Evolutionary conservation across 1,140 invertebrate genomes (phyloP).

Genomic region (Lordiphosa clarofinis): DNA sequence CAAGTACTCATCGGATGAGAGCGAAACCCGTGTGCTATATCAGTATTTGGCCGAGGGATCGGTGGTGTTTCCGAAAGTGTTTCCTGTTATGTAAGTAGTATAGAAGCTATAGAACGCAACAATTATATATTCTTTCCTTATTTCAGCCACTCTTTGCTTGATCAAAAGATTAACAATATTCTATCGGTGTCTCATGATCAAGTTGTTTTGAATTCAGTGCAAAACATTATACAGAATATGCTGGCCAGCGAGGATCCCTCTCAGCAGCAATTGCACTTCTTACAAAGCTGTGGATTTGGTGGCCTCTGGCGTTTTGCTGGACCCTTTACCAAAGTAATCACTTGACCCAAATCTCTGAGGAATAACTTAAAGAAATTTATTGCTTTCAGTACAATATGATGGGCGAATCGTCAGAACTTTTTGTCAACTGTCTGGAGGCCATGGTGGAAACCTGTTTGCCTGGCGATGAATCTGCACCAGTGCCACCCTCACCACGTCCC

Average conservation of each 20-base stretch:
- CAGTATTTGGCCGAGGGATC: conserved; percentile 98
- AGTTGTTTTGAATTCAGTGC: conserved; percentile 94
- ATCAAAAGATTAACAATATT: conserved; percentile 97
- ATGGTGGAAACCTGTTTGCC: conserved; percentile 98
- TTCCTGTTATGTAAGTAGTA: conserved; percentile 95
- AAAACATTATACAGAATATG: conserved; percentile 97
- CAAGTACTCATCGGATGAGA: conserved; percentile 98
- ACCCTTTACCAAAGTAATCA: conserved; percentile 93
- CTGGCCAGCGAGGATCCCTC: conserved; percentile 95
- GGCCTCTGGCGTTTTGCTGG: conserved; percentile 98
- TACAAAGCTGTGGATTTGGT: conserved; percentile 98
- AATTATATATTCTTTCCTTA: background rate
- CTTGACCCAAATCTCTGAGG: background rate
- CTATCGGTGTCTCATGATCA: conserved; percentile 95
- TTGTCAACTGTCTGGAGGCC: conserved; percentile 98
- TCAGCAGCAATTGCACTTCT: conserved; percentile 95
- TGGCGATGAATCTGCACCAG: conserved; percentile 84
- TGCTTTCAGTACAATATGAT: conserved; percentile 88
- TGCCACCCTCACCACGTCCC: conserved; percentile 87
- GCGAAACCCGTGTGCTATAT: conserved; percentile 95
- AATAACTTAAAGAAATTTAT: conserved; percentile 2
- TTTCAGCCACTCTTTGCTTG: conserved; percentile 93
- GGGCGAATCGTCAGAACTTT: conserved; percentile 95
- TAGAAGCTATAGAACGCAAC: too few relatives aligned
- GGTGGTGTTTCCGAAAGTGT: conserved; percentile 97